phyloP scores from a whole-genome alignment of 2,797 vertebrate species.

The Mormyrops boulengeri region DNA sequence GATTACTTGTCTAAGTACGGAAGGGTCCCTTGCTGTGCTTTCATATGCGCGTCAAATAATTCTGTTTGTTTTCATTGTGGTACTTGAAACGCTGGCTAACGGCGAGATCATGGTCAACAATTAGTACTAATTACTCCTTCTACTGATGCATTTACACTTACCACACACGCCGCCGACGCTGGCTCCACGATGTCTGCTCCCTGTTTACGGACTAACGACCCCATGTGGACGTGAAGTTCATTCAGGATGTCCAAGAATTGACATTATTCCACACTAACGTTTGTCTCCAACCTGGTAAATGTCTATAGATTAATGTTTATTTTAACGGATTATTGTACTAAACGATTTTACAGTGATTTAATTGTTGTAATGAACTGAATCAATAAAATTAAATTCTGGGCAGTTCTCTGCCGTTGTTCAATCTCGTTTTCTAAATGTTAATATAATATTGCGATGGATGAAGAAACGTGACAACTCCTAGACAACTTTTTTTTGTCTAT shows the following conservation, averaged over 20 bases:
- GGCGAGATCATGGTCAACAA: conserved; percentile 59
- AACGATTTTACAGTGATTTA: neutral
- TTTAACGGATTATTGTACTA: neutral
- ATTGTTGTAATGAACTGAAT: neutral
- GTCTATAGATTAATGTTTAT: neutral
- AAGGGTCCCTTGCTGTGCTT: conserved; percentile 36
- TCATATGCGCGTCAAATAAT: conserved; percentile 45
- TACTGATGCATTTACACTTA: conserved; percentile 58
- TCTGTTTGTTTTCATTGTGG: conserved; percentile 43
- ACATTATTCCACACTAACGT: neutral
- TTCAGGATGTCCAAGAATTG: neutral
- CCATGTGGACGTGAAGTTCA: conserved; percentile 9
- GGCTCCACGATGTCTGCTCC: conserved; percentile 65
- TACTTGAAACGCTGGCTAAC: conserved; percentile 61
- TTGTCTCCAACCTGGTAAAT: neutral
- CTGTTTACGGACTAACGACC: conserved; percentile 39
- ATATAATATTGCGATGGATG: neutral
- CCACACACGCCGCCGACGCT: conserved; percentile 35
- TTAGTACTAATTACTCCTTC: conserved; percentile 59
- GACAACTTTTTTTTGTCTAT: neutral
- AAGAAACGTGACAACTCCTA: neutral
- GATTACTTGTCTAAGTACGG: neutral
- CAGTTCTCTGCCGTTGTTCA: neutral
- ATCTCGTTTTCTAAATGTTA: neutral
- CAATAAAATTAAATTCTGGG: neutral